Evolutionary conservation across 2,113 vertebrate species (phyloP), one percentile per base, ranked within the genome.

Genomic region (Brienomyrus longianalis): DNA sequence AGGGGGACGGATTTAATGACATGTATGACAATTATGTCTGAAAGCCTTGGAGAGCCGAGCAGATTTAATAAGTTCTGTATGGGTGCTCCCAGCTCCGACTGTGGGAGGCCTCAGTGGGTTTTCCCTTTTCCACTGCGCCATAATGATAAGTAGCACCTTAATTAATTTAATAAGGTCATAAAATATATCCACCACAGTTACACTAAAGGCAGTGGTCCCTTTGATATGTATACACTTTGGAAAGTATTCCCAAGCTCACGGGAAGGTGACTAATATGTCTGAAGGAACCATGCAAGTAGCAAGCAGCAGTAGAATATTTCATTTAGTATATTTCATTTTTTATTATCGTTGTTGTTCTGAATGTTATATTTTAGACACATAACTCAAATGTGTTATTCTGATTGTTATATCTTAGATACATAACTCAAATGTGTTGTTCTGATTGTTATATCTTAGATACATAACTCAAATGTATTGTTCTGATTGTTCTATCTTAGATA

Each of bases 101-200:
- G 90, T 13, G 54, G 52, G 83, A 87, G 62, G 92, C 93, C 93
- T 92, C 94, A 47, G 48, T 92, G 94, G 94, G 90, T 91, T 91
- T 91, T 31, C 31, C 21, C 43, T 47, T 62, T 86, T 59, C 83
- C 86, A 17, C 84, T 87, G 88, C 45, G 54, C 91, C 90, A 90
- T 95, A 93, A 94, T 93, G 92, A 94, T 94, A 94, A 94, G 93
- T 93, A 91, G 89, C 89, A 91, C 88, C 91, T 95, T 96, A 96
- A 96, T 96, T 95, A 95, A 95, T 94, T 95, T 93, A 95, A 95
- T 93, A 95, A 93, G 95, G 95, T 95, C 95, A 95, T 93, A 92
- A 94, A 94, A 95, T 94, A 95, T 94, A 94, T 92, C 92, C 93
- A 93, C 91, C 90, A 86, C 90, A 92, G 92, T 89, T 92, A 91